Evolutionary conservation across 2,113 vertebrate genomes (phyloP).

Genomic region (Grallaria varia): DNA sequence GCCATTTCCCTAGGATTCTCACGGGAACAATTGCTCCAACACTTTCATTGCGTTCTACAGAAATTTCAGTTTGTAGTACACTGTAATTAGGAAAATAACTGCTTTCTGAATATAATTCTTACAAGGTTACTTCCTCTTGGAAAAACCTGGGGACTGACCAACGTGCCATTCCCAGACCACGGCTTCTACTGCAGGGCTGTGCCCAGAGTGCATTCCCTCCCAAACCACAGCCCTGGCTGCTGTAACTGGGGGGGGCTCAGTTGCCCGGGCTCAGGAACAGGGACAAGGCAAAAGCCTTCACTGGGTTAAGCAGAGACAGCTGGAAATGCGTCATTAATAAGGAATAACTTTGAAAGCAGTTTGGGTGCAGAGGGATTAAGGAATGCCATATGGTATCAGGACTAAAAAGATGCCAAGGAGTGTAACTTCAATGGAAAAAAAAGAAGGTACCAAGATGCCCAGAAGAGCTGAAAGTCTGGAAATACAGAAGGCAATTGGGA

Average conservation of each 20-base stretch:
- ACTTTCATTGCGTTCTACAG: not conserved
- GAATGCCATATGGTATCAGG: conserved; percentile 20
- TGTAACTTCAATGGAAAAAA: not conserved
- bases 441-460: not conserved
- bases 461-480: conserved; percentile 14
- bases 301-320: not conserved
- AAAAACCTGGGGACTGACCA: not conserved
- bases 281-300: not conserved
- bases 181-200: not conserved
- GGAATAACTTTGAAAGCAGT: conserved; percentile 23
- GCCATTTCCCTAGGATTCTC: not conserved
- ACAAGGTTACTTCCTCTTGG: not conserved
- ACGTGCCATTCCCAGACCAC: not conserved
- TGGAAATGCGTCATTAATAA: conserved; percentile 30
- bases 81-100: not conserved
- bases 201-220: not conserved
- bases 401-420: conserved; percentile 11
- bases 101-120: not conserved
- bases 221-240: not conserved
- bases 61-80: not conserved
- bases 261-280: not conserved
- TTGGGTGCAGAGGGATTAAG: conserved; percentile 25
- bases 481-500: not conserved
- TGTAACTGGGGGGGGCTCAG: not conserved
- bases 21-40: not conserved